Evolutionary conservation across 2,113 vertebrate species (phyloP), one percentile per base, ranked within the genome.

Genomic region (Halcyon senegalensis): DNA sequence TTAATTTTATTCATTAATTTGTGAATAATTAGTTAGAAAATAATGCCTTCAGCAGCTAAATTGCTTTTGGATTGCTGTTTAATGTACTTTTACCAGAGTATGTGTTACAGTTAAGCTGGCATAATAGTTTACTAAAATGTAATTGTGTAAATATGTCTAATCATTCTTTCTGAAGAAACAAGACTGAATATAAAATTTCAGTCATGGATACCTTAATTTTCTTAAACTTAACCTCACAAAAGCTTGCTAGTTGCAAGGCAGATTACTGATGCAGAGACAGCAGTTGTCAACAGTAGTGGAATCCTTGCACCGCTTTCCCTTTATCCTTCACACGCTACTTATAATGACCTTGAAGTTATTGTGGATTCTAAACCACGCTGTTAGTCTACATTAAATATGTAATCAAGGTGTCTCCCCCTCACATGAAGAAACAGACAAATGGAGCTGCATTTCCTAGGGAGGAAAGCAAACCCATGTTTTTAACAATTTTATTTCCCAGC

Each of bases 1-100:
- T 98, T 98, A 98, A 98, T 98, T 98, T 98, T 98, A 96, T 98
- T 97, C 97, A 98, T 98, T 98, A 98, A 98, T 98, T 98, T 98
- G 94, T 93, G 97, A 98, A 98, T 98, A 98, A 98, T 98, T 98
- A 98, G 94, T 97, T 97, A 94, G 93, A 97, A 97, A 98, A 98
- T 97, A 98, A 97, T 95, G 92, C 84, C 67, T 94, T 97, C 97
- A 82, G 95, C 70, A 94, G 95, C 83, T 97, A 93, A 98, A 98
- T 97, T 97, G 92, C 95, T 97, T 98, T 94, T 96, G 89, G 89
- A 97, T 98, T 97, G 92, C 90, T 87, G 93, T 91, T 98, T 97
- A 97, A 98, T 97, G 60, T 96, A 96, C 87, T 96, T 98, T 92
- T 96, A 91, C 77, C 64, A 94, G 96, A 97, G 96, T 96, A 89